A percentile compares a stretch with the other conserved stretches of the same genome.
Conservation (phyloP, 23 tunicate species). For the Phallusia fumigata region DNA sequence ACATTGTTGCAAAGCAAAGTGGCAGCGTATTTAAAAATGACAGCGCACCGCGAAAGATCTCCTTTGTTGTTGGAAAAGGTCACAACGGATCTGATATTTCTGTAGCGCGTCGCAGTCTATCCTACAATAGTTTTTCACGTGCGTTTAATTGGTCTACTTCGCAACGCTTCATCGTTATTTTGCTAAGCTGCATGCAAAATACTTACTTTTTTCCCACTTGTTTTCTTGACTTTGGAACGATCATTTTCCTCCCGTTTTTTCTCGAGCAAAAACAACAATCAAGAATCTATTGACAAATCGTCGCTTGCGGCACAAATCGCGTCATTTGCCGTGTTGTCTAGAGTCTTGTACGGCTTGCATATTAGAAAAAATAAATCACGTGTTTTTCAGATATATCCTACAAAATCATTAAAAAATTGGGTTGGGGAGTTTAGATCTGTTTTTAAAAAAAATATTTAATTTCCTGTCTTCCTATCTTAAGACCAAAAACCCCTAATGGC, state of each 20-base stretch:
- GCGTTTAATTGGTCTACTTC: background rate
- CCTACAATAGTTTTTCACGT: background rate
- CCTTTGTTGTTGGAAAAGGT: slow-evolving; percentile 8
- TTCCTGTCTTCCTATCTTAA: no score
- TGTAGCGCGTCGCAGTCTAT: background rate
- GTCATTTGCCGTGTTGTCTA: background rate
- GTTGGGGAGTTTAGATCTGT: no score
- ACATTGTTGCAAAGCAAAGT: background rate
- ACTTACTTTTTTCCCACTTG: no score
- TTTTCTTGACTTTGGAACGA: no score
- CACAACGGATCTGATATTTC: background rate
- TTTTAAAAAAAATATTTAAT: no score
- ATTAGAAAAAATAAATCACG: no score
- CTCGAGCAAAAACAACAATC: background rate
- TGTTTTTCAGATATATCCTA: no score
- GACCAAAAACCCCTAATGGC: no score
- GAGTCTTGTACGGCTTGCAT: background rate
- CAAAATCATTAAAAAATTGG: no score
- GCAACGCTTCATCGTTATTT: no score
- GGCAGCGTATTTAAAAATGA: background rate
- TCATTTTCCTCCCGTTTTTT: slow-evolving; percentile 19
- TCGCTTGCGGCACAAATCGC: slow-evolving; percentile 20
- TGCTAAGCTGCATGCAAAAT: no score
- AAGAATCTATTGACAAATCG: slow-evolving; percentile 50
- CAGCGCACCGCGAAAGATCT: background rate